Percentiles rank a stretch among this genome's conserved stretches.
phyloP scores from a whole-genome alignment of 2,888 invertebrate species.

The Dysmachus trigonus region DNA sequence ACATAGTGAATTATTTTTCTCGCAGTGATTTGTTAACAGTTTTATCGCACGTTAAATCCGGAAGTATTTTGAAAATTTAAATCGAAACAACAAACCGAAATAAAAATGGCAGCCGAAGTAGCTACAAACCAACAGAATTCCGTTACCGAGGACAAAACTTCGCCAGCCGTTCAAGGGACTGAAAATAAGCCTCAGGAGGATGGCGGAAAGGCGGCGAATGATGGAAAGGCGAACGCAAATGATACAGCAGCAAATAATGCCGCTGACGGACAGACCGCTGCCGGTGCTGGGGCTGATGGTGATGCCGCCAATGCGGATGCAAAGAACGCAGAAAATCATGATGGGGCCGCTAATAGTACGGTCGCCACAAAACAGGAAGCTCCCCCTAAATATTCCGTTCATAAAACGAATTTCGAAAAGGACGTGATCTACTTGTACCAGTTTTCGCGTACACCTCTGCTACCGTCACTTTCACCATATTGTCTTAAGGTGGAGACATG shows the following conservation, averaged over 20 bases:
- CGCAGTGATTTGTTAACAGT: constrained; percentile 31
- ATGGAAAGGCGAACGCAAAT: constrained; percentile 49
- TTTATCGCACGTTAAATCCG: not conserved
- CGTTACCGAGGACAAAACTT: constrained; percentile 51
- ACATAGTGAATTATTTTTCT: not conserved
- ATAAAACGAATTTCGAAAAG: constrained; percentile 88
- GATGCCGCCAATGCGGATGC: constrained; percentile 65
- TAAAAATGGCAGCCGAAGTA: constrained; percentile 78
- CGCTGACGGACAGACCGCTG: constrained; percentile 57
- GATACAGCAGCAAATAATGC: constrained; percentile 49
- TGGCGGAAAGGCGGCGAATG: constrained; percentile 62
- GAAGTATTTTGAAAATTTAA: constrained; percentile 54
- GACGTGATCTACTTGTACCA: constrained; percentile 94
- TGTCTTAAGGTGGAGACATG: constrained; percentile 97
- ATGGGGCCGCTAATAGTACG: constrained; percentile 65
- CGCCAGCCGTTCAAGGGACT: constrained; percentile 56
- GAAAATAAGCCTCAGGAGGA: constrained; percentile 67
- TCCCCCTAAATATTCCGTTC: constrained; percentile 81
- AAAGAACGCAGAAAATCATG: constrained; percentile 60
- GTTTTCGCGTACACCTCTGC: constrained; percentile 87
- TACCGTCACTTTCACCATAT: constrained; percentile 91
- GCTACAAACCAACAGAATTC: constrained; percentile 67
- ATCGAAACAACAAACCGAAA: too few species aligned
- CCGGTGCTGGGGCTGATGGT: constrained; percentile 61
- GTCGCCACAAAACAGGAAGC: constrained; percentile 70